These are phyloP conservation scores for Metridium senile DNA, from an alignment of 92 coral and sea anemone genomes.

Conservation along the genomic window DNA sequence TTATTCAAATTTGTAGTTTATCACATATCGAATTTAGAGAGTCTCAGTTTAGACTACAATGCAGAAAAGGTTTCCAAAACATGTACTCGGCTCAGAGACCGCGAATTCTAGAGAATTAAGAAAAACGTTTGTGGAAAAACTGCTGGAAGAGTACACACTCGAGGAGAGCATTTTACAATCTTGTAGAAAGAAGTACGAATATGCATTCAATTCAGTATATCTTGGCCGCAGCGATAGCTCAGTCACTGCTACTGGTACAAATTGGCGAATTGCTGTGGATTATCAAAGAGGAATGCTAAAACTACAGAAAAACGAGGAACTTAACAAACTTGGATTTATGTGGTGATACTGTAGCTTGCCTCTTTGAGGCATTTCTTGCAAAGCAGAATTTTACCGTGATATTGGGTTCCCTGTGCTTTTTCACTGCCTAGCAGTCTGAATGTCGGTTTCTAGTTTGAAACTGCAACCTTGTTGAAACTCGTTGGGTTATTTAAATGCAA, in stretches of 20 bases:
- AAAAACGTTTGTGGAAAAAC: conserved; percentile 10
- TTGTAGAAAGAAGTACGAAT: not conserved
- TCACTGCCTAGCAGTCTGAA: not conserved
- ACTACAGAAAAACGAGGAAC: conserved; percentile 5
- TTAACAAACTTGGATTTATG: conserved; percentile 7
- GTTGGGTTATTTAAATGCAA: too few relatives aligned
- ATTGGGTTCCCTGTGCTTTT: not conserved
- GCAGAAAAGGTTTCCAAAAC: not conserved
- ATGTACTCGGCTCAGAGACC: not conserved
- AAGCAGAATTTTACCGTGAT: too few relatives aligned
- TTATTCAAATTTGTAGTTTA: too few relatives aligned
- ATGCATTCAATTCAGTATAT: conserved; percentile 15
- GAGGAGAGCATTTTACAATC: conserved; percentile 2
- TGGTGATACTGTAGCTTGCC: conserved; percentile 1
- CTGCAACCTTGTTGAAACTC: too few relatives aligned
- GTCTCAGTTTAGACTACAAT: too few relatives aligned
- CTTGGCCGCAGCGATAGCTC: not conserved
- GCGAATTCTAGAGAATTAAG: not conserved
- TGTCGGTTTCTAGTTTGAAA: too few relatives aligned
- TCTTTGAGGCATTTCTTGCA: not conserved
- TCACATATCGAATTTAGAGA: too few relatives aligned
- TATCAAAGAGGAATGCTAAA: not conserved
- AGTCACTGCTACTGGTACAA: not conserved
- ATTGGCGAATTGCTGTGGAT: not conserved
- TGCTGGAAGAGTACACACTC: conserved; percentile 6